A percentile compares a stretch with the other conserved stretches of the same genome.
Evolutionary conservation across 2,888 invertebrate genomes (phyloP).

Genomic region (Drosophila anomelani): DNA sequence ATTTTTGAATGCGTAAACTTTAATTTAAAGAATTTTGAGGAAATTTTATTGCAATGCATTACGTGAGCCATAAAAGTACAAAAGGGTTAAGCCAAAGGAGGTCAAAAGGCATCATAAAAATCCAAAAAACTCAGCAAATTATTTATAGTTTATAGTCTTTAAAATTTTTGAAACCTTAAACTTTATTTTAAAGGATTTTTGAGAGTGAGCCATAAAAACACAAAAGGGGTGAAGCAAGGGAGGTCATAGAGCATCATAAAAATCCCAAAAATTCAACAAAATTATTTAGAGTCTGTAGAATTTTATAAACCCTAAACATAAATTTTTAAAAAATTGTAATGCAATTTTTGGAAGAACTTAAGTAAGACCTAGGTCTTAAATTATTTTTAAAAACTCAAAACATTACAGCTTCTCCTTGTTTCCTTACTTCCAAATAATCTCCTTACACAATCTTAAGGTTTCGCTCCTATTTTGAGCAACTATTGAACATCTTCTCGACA

Average conservation of each 20-base stretch:
- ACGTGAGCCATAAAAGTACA: conserved; percentile 46
- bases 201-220: conserved; percentile 19
- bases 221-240: too few species aligned
- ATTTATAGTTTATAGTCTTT: neutral
- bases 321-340: too few species aligned
- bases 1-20: too few species aligned
- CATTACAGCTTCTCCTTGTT: neutral
- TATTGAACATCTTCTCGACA: neutral
- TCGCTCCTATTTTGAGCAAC: neutral
- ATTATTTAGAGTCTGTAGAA: too few species aligned
- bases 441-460: neutral
- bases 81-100: neutral
- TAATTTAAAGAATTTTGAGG: neutral
- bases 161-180: neutral
- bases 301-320: too few species aligned
- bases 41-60: conserved; percentile 41
- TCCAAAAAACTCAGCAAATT: too few species aligned
- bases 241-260: too few species aligned
- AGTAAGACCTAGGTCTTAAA: neutral
- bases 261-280: too few species aligned
- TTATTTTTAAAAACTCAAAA: neutral
- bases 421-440: neutral
- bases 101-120: conserved; percentile 26
- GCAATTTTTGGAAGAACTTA: neutral
- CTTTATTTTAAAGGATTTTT: neutral